Evolutionary conservation across 2,113 vertebrate genomes (phyloP), one percentile per base, ranked within the genome.

Genomic region (Poicephalus meyeri): DNA sequence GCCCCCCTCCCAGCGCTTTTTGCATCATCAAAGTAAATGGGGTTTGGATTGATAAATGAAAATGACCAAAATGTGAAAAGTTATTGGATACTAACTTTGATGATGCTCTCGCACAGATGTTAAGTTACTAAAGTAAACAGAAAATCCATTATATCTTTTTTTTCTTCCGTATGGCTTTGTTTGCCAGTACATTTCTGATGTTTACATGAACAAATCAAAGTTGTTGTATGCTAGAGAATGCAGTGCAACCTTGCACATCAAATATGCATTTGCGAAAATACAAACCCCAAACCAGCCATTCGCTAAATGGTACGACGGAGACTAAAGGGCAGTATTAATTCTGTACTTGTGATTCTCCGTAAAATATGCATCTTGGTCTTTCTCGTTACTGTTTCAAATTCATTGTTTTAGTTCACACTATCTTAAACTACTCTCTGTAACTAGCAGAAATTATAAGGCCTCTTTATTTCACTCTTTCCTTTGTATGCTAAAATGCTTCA

Each of bases 81-180:
- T 89, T 94, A 81, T 29, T 89, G 87, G 50, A 41, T 90, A 7
- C 7, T 79, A 85, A 69, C 78, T 58, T 86, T 66, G 53, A 86
- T 64, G 95, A 77, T 95, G 85, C 68, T 93, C 11, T 82, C 56
- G 53, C 65, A 3, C 96, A 97, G 97, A 96, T 97, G 95, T 88
- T 86, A 72, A 73, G 94, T 93, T 94, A 95, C 88, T 88, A 96
- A 95, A 95, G 92, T 95, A 97, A 98, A 98, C 95, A 96, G 53
- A 89, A 94, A 90, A 92, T 17, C 94, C 80, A 94, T 97, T 90
- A 76, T 91, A 68, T 95, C 68, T 93, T 74, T 56, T 56, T 71
- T 96, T 63, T 79, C 84, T 89, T 95, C 97, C 96, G 92, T 97
- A 92, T 97, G 97, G 81, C 82, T 79, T 42, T 97, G 96, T 98